These are phyloP conservation scores for Choristoneura rosaceana DNA, from an alignment of 2,888 invertebrate genomes.

Conservation along the genomic window DNA sequence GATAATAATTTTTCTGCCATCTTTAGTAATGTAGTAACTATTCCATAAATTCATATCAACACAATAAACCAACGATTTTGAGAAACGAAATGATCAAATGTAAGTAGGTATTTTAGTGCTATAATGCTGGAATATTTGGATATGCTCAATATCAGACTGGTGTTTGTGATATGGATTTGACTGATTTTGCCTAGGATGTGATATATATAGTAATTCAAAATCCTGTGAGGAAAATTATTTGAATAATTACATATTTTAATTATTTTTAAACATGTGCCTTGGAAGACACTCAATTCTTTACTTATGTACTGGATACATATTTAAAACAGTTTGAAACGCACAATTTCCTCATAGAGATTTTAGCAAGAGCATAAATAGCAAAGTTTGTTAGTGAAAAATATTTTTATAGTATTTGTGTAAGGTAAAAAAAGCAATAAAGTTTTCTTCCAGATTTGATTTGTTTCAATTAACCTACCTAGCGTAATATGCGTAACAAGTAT, in stretches of 20 bases:
- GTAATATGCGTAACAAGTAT: too few relatives aligned
- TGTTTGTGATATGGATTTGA: conserved; percentile 71
- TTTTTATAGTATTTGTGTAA: conserved; percentile 57
- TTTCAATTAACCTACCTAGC: too few relatives aligned
- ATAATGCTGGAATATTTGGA: conserved; percentile 12
- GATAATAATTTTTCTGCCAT: conserved; percentile 31
- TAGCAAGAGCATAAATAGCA: conserved; percentile 58
- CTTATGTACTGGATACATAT: conserved; percentile 41
- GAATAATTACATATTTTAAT: conserved; percentile 36
- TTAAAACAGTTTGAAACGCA: conserved; percentile 35
- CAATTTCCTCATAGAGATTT: conserved; percentile 67
- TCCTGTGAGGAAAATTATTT: conserved; percentile 64
- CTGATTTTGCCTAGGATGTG: conserved; percentile 65
- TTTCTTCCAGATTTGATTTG: conserved; percentile 52
- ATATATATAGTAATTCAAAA: conserved; percentile 57
- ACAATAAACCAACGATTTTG: conserved; percentile 25
- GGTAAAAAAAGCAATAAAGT: conserved; percentile 61
- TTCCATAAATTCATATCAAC: conserved; percentile 40
- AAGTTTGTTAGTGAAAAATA: conserved; percentile 69
- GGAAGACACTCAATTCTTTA: conserved; percentile 51
- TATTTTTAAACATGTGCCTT: conserved; percentile 69
- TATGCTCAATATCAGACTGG: conserved; percentile 39
- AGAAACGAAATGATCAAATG: conserved; percentile 15
- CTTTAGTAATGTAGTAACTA: conserved; percentile 30
- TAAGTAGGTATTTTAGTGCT: conserved; percentile 21